Percentiles rank a stretch among this genome's conserved stretches.
Conservation (phyloP, 1,140 invertebrate genomes). For the Holcopasites calliopsidis region DNA sequence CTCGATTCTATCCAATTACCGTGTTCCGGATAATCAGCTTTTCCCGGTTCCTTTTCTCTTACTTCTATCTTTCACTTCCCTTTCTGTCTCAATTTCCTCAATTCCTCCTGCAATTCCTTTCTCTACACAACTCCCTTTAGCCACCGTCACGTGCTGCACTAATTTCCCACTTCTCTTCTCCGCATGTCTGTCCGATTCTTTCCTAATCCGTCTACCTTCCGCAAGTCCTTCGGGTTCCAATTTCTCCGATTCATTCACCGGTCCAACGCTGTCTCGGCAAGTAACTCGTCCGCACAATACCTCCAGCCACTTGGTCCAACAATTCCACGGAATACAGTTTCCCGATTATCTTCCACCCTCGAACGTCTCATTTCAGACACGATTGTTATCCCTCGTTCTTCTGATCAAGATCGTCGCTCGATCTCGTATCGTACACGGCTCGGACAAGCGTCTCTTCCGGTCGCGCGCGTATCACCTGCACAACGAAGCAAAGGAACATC, state of each 20-base stretch:
- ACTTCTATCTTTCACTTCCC: too few species aligned
- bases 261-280: too few species aligned
- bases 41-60: background rate
- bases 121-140: too few species aligned
- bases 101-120: too few species aligned
- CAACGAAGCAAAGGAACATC: background rate
- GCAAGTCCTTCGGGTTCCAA: too few species aligned
- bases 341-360: background rate
- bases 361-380: background rate
- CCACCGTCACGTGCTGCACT: too few species aligned
- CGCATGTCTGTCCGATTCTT: background rate
- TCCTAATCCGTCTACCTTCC: too few species aligned
- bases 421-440: constrained; percentile 2
- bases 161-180: background rate
- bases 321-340: background rate
- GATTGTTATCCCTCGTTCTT: background rate
- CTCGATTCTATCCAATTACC: background rate
- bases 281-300: too few species aligned
- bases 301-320: background rate
- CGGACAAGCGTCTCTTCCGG: background rate
- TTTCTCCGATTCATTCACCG: too few species aligned
- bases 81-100: too few species aligned
- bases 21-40: background rate
- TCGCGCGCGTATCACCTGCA: constrained; percentile 41
- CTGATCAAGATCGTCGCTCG: background rate